A percentile compares a stretch with the other conserved stretches of the same genome.
These are phyloP conservation scores for Catocala sponsa DNA, from an alignment of 2,888 invertebrate genomes.

Conservation along the genomic window DNA sequence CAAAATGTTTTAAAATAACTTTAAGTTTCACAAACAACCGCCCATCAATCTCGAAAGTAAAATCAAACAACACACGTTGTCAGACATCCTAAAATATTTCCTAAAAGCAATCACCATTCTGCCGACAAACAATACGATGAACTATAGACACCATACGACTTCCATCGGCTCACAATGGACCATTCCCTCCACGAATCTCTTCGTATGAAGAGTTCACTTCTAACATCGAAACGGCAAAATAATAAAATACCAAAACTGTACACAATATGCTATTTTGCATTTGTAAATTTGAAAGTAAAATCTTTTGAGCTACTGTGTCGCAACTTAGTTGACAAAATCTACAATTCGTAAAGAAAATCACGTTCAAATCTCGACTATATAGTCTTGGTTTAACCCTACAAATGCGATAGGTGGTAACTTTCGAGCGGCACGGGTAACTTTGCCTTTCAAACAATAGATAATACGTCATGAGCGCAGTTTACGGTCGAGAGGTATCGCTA, in stretches of 20 bases:
- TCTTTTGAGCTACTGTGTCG: constrained; percentile 79
- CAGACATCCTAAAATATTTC: constrained; percentile 32
- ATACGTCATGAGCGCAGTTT: constrained; percentile 80
- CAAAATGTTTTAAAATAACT: no score
- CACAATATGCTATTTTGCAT: constrained; percentile 84
- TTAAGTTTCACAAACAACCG: no score
- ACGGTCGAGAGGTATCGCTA: constrained; percentile 80
- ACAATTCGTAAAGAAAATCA: constrained; percentile 10
- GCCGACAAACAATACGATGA: constrained; percentile 29
- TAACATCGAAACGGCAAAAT: constrained; percentile 66
- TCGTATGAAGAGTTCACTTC: constrained; percentile 68
- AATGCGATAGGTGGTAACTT: constrained; percentile 27
- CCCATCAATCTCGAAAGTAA: constrained; percentile 7
- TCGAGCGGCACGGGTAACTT: constrained; percentile 51
- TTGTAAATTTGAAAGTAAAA: constrained; percentile 82
- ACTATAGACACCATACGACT: constrained; percentile 18
- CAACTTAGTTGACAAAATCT: constrained; percentile 72
- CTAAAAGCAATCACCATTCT: constrained; percentile 46
- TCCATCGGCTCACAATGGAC: constrained; percentile 51
- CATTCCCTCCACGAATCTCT: constrained; percentile 48
- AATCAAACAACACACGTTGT: constrained; percentile 21
- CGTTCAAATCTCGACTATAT: constrained; percentile 48
- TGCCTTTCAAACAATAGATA: constrained; percentile 74
- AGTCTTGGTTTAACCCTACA: constrained; percentile 41
- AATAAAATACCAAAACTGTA: constrained; percentile 71